These are phyloP conservation scores for Caenorhabditis zanzibari DNA, from an alignment of 2,888 invertebrate species.

Conservation along the genomic window DNA sequence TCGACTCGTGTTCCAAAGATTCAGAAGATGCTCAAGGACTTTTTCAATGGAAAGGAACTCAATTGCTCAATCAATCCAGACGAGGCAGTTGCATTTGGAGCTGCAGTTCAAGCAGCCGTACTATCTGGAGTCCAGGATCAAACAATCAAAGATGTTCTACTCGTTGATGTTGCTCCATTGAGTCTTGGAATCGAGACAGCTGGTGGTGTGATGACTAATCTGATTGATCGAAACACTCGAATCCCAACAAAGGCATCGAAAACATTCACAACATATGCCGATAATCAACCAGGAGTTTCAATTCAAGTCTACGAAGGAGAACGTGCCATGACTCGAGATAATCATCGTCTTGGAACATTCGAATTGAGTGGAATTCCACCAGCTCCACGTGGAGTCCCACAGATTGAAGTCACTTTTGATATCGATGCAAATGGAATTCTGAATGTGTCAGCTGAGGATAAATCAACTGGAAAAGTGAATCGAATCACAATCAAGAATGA, in stretches of 20 bases:
- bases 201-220: slow-evolving; percentile 33
- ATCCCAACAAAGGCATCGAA: slow-evolving; percentile 32
- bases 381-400: slow-evolving; percentile 83
- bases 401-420: slow-evolving; percentile 86
- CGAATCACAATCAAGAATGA: slow-evolving; percentile 81
- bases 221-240: slow-evolving; percentile 30
- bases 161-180: slow-evolving; percentile 33
- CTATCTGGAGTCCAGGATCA: slow-evolving; percentile 31
- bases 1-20: slow-evolving; percentile 98
- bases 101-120: slow-evolving; percentile 34
- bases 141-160: slow-evolving; percentile 25
- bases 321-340: slow-evolving; percentile 85
- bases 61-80: slow-evolving; percentile 32
- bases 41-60: slow-evolving; percentile 89
- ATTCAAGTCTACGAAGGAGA: slow-evolving; percentile 89
- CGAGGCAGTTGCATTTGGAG: slow-evolving; percentile 30
- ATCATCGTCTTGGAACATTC: slow-evolving; percentile 83
- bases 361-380: slow-evolving; percentile 84
- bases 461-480: slow-evolving; percentile 81
- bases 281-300: slow-evolving; percentile 93
- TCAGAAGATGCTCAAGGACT: slow-evolving; percentile 92
- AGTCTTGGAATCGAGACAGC: slow-evolving; percentile 36
- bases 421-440: slow-evolving; percentile 84
- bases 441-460: slow-evolving; percentile 81
- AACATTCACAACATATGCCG: slow-evolving; percentile 87